Evolutionary conservation across 2,888 invertebrate genomes (phyloP), one percentile per base, ranked within the genome.

Genomic region (Orthosia incerta): DNA sequence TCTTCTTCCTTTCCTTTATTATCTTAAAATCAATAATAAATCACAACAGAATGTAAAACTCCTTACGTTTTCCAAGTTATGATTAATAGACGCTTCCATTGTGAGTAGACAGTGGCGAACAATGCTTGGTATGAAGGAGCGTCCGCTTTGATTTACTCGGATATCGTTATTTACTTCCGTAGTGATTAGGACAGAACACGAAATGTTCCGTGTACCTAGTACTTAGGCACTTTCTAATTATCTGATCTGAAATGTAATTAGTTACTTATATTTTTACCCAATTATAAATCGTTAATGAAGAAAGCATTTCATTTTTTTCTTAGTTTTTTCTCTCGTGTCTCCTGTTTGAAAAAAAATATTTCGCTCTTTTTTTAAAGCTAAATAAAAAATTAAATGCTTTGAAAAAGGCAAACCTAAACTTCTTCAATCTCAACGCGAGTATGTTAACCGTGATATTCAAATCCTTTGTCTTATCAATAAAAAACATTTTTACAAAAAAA

Each of bases 11-110:
- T 50, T 13, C 12, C 12, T 55, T 12, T 53, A n/a, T 23, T 20
- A n/a, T 23, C 48, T 31, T 46, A 13, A n/a, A 63, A 70, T 60
- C 63, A 46, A 68, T 57, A 50, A 64, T 74, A 72, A 74, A 77
- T 80, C 71, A 77, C 18, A 67, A 53, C 53, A 45, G 31, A 76
- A 80, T 77, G 71, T 76, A 71, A 71, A 66, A 71, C 45, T 74
- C 56, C 57, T 56, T 50, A 50, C 45, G 66, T 67, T 77, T 69
- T 75, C 67, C 63, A 76, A 75, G 64, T 61, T 45, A 60, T 85
- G 83, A 83, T 83, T 81, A 83, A 80, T 85, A 75, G 76, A 20
- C 26, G 12, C 45, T 53, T 53, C 53, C 65, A 73, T 80, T 84
- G 73, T 66, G 53, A 66, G 31, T 11, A 73, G 76, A 82, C 80